These are phyloP conservation scores for Sebastes hopkinsi DNA, from an alignment of 2,797 vertebrate species.

Conservation along the genomic window DNA sequence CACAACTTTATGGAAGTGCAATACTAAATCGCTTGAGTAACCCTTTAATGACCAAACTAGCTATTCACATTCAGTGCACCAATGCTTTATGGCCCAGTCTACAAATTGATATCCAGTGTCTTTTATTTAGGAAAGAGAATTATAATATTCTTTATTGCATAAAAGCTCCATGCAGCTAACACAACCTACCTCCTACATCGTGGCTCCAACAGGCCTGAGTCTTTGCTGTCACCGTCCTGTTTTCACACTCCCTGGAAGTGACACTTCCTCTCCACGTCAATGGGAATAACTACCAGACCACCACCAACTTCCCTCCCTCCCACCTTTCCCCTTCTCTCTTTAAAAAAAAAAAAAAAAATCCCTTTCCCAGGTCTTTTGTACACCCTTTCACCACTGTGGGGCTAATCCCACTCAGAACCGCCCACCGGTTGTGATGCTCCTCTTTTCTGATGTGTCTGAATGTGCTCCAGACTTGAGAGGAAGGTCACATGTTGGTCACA, in stretches of 20 bases:
- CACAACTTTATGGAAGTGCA: not conserved
- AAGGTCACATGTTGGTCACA: conserved; percentile 81
- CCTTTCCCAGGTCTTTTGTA: conserved; percentile 66
- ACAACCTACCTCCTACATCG: not conserved
- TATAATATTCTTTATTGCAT: not conserved
- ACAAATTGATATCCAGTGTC: not conserved
- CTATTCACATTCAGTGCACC: not conserved
- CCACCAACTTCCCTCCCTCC: conserved; percentile 18
- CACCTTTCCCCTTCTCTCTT: conserved; percentile 1
- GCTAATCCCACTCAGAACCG: conserved; percentile 73
- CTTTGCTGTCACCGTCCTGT: conserved; percentile 16
- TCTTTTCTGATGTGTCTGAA: conserved; percentile 58
- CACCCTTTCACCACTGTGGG: conserved; percentile 56
- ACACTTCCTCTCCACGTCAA: conserved; percentile 68
- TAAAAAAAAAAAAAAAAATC: conserved; percentile 33
- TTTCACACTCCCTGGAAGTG: conserved; percentile 60
- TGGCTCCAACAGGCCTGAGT: not conserved
- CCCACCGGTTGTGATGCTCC: conserved; percentile 61
- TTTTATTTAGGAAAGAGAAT: not conserved
- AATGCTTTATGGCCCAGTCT: not conserved
- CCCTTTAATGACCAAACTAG: not conserved
- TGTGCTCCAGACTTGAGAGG: conserved; percentile 66
- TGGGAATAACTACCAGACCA: conserved; percentile 35
- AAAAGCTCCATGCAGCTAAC: not conserved
- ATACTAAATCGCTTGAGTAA: not conserved